Base-by-base conservation (phyloP, 2,113 vertebrate genomes). In the Grammomys dolichurus region DNA sequence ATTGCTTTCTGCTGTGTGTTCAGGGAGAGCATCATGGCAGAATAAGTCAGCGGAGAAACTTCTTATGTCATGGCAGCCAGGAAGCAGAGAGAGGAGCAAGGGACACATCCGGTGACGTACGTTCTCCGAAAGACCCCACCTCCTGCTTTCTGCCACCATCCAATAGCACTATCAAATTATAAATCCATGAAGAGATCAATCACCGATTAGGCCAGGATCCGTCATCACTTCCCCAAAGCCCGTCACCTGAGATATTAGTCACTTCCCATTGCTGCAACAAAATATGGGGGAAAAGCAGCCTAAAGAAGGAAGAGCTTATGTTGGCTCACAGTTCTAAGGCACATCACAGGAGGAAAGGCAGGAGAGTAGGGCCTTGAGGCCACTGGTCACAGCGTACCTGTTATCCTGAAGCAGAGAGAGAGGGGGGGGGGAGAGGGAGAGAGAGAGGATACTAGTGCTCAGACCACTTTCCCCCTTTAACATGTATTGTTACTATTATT, bases 361-460 rank as follows among this genome's bases (percentile, higher is more conserved):
- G 0, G 6, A 56, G 10, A 40, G 22, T 40, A 26, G 36, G 56
- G 40, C 20, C 56, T 24, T 82, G 80, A 82, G 7, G 14, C 6
- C 14, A 5, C 12, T 40, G 54, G 12, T 82, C 22, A 82, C 36
- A 28, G 1, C 0, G 2, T 0, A 12, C 13, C 56, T 17, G 7
- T 3, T 16, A 2, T 63, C 81, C 16, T 12, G 22, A 63, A 84
- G 81, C n/a, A 1, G 24, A 5, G 51, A 24, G 51, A 58, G 40
- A 40, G 40, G 2, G 40, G 2, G 40, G 40, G 2, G 40, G 2
- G 40, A 40, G 40, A 40, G 40, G 2, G 40, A 40, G 40, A 1
- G 24, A 5, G 51, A 24, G 51, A 58, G 81, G 40, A n/a, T 2
- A 11, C n/a, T 84, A 56, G 81, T 28, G n/a, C 81, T 58, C 33